Evolutionary conservation across 2,113 vertebrate genomes (phyloP), one percentile per base, ranked within the genome.

Genomic region (Anguilla japonica): DNA sequence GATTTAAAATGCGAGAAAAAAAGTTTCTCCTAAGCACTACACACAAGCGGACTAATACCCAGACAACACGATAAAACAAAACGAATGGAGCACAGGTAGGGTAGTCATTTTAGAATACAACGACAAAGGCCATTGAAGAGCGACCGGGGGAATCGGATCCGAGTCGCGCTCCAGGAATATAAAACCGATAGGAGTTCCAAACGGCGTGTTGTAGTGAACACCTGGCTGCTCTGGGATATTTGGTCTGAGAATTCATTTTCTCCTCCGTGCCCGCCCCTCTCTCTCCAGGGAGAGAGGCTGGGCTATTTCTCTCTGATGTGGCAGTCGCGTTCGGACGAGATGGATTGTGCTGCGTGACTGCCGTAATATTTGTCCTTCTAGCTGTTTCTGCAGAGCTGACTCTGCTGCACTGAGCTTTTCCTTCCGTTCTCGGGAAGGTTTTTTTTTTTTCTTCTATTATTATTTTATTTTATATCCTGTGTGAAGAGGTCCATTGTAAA

Each of bases 291-390:
- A 88, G 85, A 82, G 20, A 22, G 88, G 71, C 82, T n/a, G 18
- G 53, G 90, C 87, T 85, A 85, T 88, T 89, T 88, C 85, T n/a
- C 85, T 87, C 18, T 75, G 79, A 87, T 89, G 83, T 84, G 87
- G 85, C 84, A 79, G 87, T 88, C 88, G 90, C 86, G 91, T 91
- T 92, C 84, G 89, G 81, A 89, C 43, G 87, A 84, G 88, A 90
- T 89, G 80, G 53, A 89, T 87, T 86, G 89, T 90, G 63, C 85
- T 87, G 87, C 88, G 81, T 89, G 89, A 87, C 89, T 85, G 86
- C 85, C 87, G 87, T 89, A 88, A 89, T 88, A 83, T 91, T 81
- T 89, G 56, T 83, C 87, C 90, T 90, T 90, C 87, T 80, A 83
- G 88, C 87, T 88, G 82, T 84, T 86, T 87, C 86, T 89, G 85